Base-by-base conservation (phyloP, 2,888 invertebrate genomes). In the Trissoscelio sp. region DNA sequence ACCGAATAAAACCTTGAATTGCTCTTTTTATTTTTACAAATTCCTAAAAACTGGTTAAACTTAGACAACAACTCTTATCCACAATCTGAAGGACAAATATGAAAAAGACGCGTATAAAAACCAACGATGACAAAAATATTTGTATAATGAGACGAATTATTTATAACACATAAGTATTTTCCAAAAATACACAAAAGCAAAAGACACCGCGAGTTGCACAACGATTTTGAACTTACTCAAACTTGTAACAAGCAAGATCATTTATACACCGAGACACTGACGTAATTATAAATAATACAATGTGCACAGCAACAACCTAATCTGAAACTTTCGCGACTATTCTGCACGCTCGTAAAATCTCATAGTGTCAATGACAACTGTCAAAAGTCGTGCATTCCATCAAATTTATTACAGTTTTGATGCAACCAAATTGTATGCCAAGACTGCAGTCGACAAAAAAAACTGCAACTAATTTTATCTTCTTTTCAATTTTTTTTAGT, bases 301-400 rank as follows among this genome's bases (percentile, higher is more conserved):
- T 14, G 20, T 22, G 11, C 34, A 11, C 9, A 28, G 9, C 37
- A 24, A 24, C 24, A 24, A 24, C 24, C 24, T 6, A 24, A 24
- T 24, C 6, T 24, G 24, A n/a, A n/a, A n/a, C n/a, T n/a, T n/a
- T n/a, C n/a, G n/a, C n/a, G n/a, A n/a, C n/a, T n/a, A n/a, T n/a
- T n/a, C n/a, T n/a, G n/a, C n/a, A n/a, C n/a, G n/a, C n/a, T 53
- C 28, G 14, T 48, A 11, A 28, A 44, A 18, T 31, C 9, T 48
- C 5, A 14, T 34, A 20, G 46, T 48, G 48, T 58, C 58, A 55
- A 72, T 72, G 70, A 72, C 70, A 72, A 60, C 60, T 72, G 60
- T 57, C 70, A 72, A 37, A 72, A 48, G 28, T 72, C 39, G 37
- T 37, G 44, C 58, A 24, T 7, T 46, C 16, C 14, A 51, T 72